phyloP scores from a whole-genome alignment of 2,113 vertebrate genomes.

The Rhinogobius similis region DNA sequence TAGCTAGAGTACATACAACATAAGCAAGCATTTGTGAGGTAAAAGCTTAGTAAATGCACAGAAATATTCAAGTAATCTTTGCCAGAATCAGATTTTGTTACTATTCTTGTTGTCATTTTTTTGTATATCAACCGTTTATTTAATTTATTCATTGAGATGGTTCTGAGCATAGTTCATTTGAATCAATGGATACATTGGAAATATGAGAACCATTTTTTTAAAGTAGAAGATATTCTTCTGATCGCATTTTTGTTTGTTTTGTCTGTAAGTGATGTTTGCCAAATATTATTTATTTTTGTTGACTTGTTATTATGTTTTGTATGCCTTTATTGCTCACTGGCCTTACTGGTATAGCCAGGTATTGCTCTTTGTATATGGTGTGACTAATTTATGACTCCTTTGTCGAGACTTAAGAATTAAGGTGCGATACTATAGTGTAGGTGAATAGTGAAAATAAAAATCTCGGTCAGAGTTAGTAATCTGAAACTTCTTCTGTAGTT shows the following conservation, averaged over 20 bases:
- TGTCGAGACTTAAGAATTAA: slow-evolving; percentile 10
- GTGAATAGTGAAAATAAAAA: too few relatives aligned
- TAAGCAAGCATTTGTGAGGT: slow-evolving; percentile 4
- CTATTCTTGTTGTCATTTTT: not conserved
- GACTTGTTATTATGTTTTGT: slow-evolving; percentile 30
- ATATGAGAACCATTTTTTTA: slow-evolving; percentile 13
- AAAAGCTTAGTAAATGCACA: not conserved
- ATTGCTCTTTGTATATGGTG: not conserved
- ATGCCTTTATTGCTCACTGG: slow-evolving; percentile 35
- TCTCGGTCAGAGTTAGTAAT: too few relatives aligned
- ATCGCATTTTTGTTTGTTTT: slow-evolving; percentile 17
- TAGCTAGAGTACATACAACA: not conserved
- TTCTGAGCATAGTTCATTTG: not conserved
- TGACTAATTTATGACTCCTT: slow-evolving; percentile 9
- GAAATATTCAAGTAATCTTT: not conserved
- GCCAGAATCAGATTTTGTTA: not conserved
- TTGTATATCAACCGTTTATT: not conserved
- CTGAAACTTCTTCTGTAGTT: too few relatives aligned
- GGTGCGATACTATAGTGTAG: not conserved
- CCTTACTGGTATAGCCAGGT: not conserved
- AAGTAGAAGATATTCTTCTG: slow-evolving; percentile 24
- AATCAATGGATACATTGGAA: not conserved
- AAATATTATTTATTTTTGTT: slow-evolving; percentile 36
- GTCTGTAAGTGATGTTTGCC: slow-evolving; percentile 27
- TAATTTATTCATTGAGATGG: not conserved